Evolutionary conservation across 2,113 vertebrate species (phyloP).

Genomic region (Hemicordylus capensis): DNA sequence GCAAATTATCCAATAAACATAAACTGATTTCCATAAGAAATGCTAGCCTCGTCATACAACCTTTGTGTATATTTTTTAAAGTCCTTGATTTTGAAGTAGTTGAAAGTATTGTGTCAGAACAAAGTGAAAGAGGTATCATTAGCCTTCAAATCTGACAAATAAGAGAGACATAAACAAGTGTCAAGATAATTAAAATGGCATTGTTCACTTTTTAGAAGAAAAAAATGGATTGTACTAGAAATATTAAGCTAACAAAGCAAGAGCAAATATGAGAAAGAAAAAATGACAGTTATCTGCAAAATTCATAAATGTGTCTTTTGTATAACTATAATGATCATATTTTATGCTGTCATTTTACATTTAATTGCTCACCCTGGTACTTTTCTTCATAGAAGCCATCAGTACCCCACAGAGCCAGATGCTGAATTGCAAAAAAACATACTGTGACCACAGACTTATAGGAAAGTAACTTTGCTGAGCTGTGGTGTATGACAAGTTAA

Average conservation of each 20-base stretch:
- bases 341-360: conserved; percentile 86
- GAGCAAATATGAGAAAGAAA: conserved; percentile 82
- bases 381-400: conserved; percentile 87
- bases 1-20: conserved; percentile 59
- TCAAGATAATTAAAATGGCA: conserved; percentile 81
- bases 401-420: conserved; percentile 87
- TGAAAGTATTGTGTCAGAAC: conserved; percentile 71
- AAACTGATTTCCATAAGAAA: conserved; percentile 67
- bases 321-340: conserved; percentile 92
- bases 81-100: conserved; percentile 69
- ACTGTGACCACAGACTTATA: conserved; percentile 84
- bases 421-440: conserved; percentile 85
- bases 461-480: conserved; percentile 83
- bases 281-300: conserved; percentile 93
- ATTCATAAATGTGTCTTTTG: conserved; percentile 93
- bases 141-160: conserved; percentile 77
- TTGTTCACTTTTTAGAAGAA: conserved; percentile 76
- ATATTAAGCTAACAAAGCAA: conserved; percentile 87
- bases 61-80: conserved; percentile 56
- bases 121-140: conserved; percentile 74
- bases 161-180: conserved; percentile 78
- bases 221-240: conserved; percentile 82
- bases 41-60: conserved; percentile 61
- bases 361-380: conserved; percentile 86
- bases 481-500: conserved; percentile 85